Evolutionary conservation across 2,113 vertebrate species (phyloP), one percentile per base, ranked within the genome.

Genomic region (Crypturellus undulatus): DNA sequence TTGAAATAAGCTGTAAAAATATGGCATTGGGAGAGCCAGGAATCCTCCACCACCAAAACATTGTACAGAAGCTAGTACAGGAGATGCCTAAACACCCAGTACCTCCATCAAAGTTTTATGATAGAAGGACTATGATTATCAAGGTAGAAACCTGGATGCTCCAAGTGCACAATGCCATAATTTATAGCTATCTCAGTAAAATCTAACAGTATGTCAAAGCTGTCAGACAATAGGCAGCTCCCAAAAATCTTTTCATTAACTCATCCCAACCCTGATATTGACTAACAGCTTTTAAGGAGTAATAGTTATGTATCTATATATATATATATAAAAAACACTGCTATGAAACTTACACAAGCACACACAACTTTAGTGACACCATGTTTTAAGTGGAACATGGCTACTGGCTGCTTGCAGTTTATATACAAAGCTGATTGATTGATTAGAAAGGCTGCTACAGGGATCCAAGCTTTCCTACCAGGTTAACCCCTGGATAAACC

Each of bases 311-410:
- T 73, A 89, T 83, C 75, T 84, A 58, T 89, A 60, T 64, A 56
- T 18, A 51, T 42, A 42, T 42, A 12, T 42, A n/a, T 65, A 79
- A 36, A 38, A 22, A 45, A 34, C 45, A 69, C 70, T 93, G 76
- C 21, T 73, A 56, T 56, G 49, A 93, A 91, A 95, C 89, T 93
- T 77, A 96, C 94, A 75, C 30, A 56, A 95, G 94, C 72, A 91
- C 79, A 83, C 60, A 9, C 67, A 83, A 85, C 40, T 78, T 78
- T 26, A 94, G 56, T 68, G 91, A 87, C 42, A 83, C 28, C 10
- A 9, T 24, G 10, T 91, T 92, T 92, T 73, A 79, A 90, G 72
- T 73, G 51, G 84, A 94, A 89, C 71, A 43, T 84, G 70, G 34
- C 40, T 45, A 49, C 40, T 79, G 52, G 68, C 65, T 81, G 34